phyloP scores from a whole-genome alignment of 2,797 vertebrate species.

The Xenentodon cancila region DNA sequence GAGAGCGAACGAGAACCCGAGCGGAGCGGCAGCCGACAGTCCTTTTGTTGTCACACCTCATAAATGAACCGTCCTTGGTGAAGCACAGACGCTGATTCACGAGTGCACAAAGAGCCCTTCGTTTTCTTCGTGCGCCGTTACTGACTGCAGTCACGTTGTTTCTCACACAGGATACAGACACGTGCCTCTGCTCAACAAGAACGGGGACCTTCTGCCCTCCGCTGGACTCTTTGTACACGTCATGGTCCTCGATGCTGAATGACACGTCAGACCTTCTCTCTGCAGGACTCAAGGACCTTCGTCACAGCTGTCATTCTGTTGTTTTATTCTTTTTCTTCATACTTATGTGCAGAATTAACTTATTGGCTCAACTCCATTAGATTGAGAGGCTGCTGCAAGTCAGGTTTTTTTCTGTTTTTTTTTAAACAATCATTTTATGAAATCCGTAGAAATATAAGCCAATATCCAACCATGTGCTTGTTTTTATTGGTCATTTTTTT shows the following conservation, averaged over 20 bases:
- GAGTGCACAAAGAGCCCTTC: constrained; percentile 32
- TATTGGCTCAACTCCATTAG: constrained; percentile 42
- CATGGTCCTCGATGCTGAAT: constrained; percentile 78
- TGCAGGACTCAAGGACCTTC: constrained; percentile 7
- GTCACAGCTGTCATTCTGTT: neutral
- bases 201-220: constrained; percentile 86
- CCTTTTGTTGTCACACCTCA: constrained; percentile 4
- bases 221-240: constrained; percentile 91
- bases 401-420: constrained; percentile 23
- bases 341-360: constrained; percentile 47
- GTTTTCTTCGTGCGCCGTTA: constrained; percentile 4
- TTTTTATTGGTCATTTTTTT: constrained; percentile 38
- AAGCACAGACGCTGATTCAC: constrained; percentile 24
- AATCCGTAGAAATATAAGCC: constrained; percentile 18
- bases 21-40: too few relatives aligned
- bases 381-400: constrained; percentile 4
- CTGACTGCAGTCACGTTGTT: constrained; percentile 42
- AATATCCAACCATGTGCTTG: constrained; percentile 4
- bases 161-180: constrained; percentile 91
- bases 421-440: constrained; percentile 32
- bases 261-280: constrained; percentile 16
- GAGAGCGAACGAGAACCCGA: too few relatives aligned
- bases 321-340: constrained; percentile 15
- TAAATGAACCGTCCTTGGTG: constrained; percentile 27
- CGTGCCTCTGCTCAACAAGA: constrained; percentile 89